Evolutionary conservation across 1,140 invertebrate species (phyloP), one percentile per base, ranked within the genome.

Genomic region (Scaptomyza hsui): DNA sequence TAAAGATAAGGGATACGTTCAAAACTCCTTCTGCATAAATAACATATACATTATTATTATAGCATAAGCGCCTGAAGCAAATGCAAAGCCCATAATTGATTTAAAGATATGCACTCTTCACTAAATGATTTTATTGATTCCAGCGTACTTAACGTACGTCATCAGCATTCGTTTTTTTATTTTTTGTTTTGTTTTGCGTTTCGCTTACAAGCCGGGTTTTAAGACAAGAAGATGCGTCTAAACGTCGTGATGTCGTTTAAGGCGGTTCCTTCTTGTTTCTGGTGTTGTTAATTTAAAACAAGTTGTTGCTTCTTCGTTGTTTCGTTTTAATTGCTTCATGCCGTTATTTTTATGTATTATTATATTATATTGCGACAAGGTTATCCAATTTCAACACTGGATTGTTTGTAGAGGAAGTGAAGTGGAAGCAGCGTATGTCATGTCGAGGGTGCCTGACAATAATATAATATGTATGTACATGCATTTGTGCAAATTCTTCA

Each of bases 231-330:
- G 47, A 24, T 35, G n/a, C 16, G 9, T 52, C 32, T 10, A 7
- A 12, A 51, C 21, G 16, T 42, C 13, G 41, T 59, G 12, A 6
- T 57, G 55, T 57, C 41, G 21, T 57, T 57, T 59, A 49, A 70
- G 44, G 60, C 51, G 60, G 42, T 44, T 63, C 44, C 67, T 48
- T 64, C 37, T 49, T 41, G 41, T 47, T 61, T 47, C 29, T 51
- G 55, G 24, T 53, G 75, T 51, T 67, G 68, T 70, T 72, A 56
- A 76, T 70, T 86, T 86, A 86, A 86, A 86, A 81, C 81, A 86
- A 86, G 81, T 86, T 78, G 81, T 63, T 61, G 52, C 57, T 52
- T 75, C 60, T 78, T 78, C 65, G 81, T 61, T 81, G 73, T 72
- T 68, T 77, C 55, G 60, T 18, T 81, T 80, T 85, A 80, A 85